phyloP scores from a whole-genome alignment of 2,113 vertebrate genomes.

The Scopus umbretta region DNA sequence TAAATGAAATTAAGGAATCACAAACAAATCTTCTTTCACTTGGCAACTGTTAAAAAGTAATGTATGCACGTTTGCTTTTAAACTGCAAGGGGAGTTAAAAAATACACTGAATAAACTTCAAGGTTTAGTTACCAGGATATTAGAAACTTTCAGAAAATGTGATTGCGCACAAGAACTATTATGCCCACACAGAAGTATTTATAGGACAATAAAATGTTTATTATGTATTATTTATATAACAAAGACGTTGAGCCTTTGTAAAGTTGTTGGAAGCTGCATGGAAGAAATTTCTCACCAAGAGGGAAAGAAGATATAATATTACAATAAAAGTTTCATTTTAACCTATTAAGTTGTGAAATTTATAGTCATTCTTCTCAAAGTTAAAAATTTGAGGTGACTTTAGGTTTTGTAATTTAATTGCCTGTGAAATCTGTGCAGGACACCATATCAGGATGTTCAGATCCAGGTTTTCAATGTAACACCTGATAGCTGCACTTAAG shows the following conservation, averaged over 20 bases:
- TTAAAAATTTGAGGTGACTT: neutral
- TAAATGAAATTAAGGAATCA: neutral
- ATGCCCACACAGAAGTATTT: neutral
- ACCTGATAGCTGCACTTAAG: neutral
- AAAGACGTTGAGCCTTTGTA: neutral
- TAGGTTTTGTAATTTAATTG: neutral
- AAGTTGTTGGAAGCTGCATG: neutral
- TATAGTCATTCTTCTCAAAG: neutral
- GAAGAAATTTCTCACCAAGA: neutral
- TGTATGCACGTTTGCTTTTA: neutral
- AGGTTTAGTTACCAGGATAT: neutral
- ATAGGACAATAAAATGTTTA: neutral
- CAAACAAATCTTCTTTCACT: neutral
- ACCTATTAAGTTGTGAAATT: neutral
- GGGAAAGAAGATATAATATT: neutral
- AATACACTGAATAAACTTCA: neutral
- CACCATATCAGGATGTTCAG: neutral
- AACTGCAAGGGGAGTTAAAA: neutral
- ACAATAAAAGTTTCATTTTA: neutral
- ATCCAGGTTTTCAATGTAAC: neutral
- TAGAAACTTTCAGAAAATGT: neutral
- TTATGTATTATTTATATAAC: neutral
- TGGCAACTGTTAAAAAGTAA: neutral
- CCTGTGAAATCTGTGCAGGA: neutral
- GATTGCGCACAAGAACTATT: neutral